Base-by-base conservation (phyloP, 2,113 vertebrate species). In the Diadophis punctatus region DNA sequence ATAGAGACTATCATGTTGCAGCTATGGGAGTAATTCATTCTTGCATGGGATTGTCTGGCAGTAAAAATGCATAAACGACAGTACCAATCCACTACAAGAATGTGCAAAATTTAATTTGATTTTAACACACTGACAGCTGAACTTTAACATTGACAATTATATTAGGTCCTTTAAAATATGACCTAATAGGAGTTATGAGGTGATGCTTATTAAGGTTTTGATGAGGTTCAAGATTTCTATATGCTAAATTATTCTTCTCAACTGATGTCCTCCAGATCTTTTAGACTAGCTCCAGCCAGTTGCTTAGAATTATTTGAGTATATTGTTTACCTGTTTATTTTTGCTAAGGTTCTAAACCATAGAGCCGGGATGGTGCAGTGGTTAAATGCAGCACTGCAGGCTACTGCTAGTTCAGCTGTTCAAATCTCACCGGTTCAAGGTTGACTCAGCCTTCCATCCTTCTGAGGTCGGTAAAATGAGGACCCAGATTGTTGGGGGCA, bases 1-100 rank as follows among this genome's bases (percentile, higher is more conserved):
- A 25, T 39, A 49, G 16, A 27, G n/a, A 30, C 12, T 86, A 30
- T 90, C 74, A 43, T 43, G 55, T 93, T 90, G 90, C 46, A 22
- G 43, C 88, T 92, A 60, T 60, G 53, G n/a, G 74, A 92, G 89
- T 74, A 92, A 89, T 53, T 49, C 39, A 85, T 92, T 92, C 48
- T 87, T 86, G 53, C n/a, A 63, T 60, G 22, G 53, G 53, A 43
- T 18, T 86, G 53, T 60, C 23, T 30, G 46, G 48, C 27, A 48
- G 46, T 90, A 92, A 92, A 89, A 86, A 89, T 92, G 52, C 56
- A 23, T 56, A 34, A 43, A 25, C 3, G 16, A 63, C 51, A 30
- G 23, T 53, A 2, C 25, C 16, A 20, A 46, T 88, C n/a, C 46
- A 53, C 34, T 55, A 2, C 30, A 23, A 30, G 49, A 43, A 80